Evolutionary conservation across 2,113 vertebrate genomes (phyloP).

Genomic region (Etia nguti): DNA sequence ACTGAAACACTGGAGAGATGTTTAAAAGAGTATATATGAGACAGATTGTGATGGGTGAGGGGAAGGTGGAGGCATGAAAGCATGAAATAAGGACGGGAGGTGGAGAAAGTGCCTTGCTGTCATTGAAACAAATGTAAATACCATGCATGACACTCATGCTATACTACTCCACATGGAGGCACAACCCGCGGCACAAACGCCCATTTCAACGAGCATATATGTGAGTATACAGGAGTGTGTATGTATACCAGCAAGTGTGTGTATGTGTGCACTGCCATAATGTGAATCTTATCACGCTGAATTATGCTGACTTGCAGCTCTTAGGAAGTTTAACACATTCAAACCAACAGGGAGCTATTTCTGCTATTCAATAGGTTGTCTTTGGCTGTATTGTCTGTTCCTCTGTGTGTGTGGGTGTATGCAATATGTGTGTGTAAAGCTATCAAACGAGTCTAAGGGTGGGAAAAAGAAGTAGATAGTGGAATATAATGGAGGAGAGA

Average conservation of each 20-base stretch:
- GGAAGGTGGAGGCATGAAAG: background rate
- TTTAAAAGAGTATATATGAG: slow-evolving; percentile 3
- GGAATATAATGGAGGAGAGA: slow-evolving; percentile 26
- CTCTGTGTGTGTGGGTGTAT: background rate
- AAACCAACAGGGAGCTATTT: slow-evolving; percentile 47
- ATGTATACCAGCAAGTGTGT: background rate
- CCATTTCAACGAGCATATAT: background rate
- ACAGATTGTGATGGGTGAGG: background rate
- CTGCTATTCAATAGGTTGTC: slow-evolving; percentile 29
- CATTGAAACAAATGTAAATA: slow-evolving; percentile 47
- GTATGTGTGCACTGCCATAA: slow-evolving; percentile 10
- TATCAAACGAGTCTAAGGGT: slow-evolving; percentile 9
- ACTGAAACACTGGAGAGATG: slow-evolving; percentile 7
- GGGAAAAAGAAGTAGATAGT: background rate
- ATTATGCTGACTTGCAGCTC: slow-evolving; percentile 63
- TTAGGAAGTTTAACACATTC: slow-evolving; percentile 56
- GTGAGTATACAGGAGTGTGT: background rate
- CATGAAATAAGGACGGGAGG: slow-evolving; percentile 27
- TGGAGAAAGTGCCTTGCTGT: slow-evolving; percentile 28
- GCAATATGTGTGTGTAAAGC: background rate
- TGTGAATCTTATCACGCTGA: slow-evolving; percentile 28
- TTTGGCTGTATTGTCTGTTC: slow-evolving; percentile 40
- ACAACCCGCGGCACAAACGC: background rate
- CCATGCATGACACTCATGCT: background rate
- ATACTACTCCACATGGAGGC: background rate